Base-by-base conservation (phyloP, 2,113 vertebrate genomes). In the Crotalus horridus region DNA sequence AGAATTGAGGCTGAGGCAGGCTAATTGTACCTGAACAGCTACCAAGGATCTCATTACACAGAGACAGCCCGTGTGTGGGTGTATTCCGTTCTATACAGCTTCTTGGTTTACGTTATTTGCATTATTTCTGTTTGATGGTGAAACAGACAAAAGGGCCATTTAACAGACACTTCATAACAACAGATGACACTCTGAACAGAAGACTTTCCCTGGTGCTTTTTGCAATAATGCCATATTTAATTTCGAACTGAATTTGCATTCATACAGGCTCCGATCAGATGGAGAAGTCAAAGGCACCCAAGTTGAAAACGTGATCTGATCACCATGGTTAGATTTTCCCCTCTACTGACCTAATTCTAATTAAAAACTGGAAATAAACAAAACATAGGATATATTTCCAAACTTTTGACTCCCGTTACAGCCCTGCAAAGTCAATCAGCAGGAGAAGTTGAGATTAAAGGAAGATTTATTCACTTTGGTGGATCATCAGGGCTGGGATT, bases 41-140 rank as follows among this genome's bases (percentile, higher is more conserved):
- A 94, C 91, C 96, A 93, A 95, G 91, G 96, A 95, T 97, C 95
- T 95, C 95, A 97, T 97, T 88, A 96, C 90, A 96, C 94, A 95
- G 92, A 94, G 97, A 95, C 87, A 90, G 95, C 95, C 95, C 95
- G 94, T 94, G 61, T 95, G 96, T 95, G 91, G 95, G 96, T 95
- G 95, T 95, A 94, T 95, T 94, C 95, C 89, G 90, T 95, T 85
- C 96, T 96, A 95, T 95, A 94, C 96, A 95, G 92, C 91, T 90
- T 10, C 51, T 92, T 95, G 93, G 95, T 96, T 96, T 95, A 94
- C 91, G 95, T 96, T 94, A 95, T 93, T 93, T 94, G 94, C 93
- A 33, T 95, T 95, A 94, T 48, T 94, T 95, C 96, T 87, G 91
- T 94, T 94, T 91, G 94, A 94, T 94, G 92, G 85, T 94, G 56